A percentile compares a stretch with the other conserved stretches of the same genome.
Evolutionary conservation across 1,140 invertebrate species (phyloP).

Genomic region (Eubasilissa regina): DNA sequence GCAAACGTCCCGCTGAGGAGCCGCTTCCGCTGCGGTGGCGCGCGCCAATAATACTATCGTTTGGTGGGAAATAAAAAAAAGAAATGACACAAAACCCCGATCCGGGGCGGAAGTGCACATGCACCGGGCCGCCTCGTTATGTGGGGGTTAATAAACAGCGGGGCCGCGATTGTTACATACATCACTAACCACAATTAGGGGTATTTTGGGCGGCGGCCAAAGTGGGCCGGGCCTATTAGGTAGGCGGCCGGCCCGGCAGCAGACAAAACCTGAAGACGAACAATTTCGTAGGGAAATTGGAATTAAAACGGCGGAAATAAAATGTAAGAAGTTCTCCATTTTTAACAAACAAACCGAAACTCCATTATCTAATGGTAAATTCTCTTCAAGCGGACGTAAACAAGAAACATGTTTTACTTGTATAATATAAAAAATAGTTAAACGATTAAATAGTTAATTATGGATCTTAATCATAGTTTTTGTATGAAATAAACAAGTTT

Average conservation of each 20-base stretch:
- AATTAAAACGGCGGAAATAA: neutral
- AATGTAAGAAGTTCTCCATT: neutral
- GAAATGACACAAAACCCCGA: constrained; percentile 5
- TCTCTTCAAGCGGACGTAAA: neutral
- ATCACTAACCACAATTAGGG: constrained; percentile 61
- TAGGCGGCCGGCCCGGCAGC: constrained; percentile 4
- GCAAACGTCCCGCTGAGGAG: constrained; percentile 12
- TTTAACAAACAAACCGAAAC: neutral
- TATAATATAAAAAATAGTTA: neutral
- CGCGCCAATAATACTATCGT: constrained; percentile 34
- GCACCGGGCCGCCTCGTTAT: constrained; percentile 55
- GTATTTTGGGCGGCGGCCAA: constrained; percentile 57
- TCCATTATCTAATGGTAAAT: neutral
- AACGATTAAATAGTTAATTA: neutral
- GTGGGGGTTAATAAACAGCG: constrained; percentile 59
- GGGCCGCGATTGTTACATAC: constrained; percentile 59
- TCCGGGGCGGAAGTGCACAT: constrained; percentile 37
- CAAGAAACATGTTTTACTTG: neutral
- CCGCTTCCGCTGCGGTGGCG: neutral
- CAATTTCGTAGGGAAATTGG: constrained; percentile 1
- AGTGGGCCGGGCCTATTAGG: constrained; percentile 48
- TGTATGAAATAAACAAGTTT: neutral
- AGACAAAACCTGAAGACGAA: constrained; percentile 25
- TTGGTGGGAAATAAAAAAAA: constrained; percentile 27
- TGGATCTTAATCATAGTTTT: neutral